Conservation (phyloP, 2,888 invertebrate genomes). For the Leptothorax acervorum region DNA sequence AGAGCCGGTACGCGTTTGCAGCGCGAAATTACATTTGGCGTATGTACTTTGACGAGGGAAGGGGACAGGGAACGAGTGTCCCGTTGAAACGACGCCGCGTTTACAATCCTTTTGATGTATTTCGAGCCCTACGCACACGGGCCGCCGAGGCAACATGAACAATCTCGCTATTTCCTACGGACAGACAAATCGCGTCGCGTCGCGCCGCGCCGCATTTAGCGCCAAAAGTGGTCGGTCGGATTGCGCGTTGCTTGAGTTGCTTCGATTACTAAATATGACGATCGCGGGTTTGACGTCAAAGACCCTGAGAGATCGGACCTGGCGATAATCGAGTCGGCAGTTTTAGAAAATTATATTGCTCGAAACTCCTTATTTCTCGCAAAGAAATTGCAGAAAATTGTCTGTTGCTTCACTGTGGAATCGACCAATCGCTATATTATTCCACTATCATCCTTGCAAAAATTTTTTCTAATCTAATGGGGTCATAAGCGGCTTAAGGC, state of each 20-base stretch:
- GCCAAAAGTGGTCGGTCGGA: neutral
- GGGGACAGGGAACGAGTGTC: neutral
- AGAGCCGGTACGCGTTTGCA: conserved; percentile 6
- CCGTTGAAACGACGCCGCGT: conserved; percentile 37
- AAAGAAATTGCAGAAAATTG: no score
- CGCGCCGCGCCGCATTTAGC: conserved; percentile 30
- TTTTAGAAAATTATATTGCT: neutral
- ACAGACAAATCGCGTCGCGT: conserved; percentile 14
- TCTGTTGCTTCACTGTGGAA: neutral
- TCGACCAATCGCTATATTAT: neutral
- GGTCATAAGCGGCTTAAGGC: neutral
- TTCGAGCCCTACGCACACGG: conserved; percentile 26
- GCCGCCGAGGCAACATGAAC: conserved; percentile 13
- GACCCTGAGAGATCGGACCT: neutral
- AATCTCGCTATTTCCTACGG: conserved; percentile 36
- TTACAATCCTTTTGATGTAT: conserved; percentile 48
- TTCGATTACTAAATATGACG: neutral
- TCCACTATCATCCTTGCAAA: neutral
- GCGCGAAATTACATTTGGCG: conserved; percentile 38
- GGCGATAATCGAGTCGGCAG: neutral
- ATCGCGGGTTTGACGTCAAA: neutral
- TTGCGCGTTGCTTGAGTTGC: neutral
- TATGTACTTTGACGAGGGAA: neutral
- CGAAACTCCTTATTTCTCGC: neutral
- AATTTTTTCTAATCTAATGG: neutral